phyloP scores from a whole-genome alignment of 2,888 invertebrate genomes.

The Epirrhoe alternata region DNA sequence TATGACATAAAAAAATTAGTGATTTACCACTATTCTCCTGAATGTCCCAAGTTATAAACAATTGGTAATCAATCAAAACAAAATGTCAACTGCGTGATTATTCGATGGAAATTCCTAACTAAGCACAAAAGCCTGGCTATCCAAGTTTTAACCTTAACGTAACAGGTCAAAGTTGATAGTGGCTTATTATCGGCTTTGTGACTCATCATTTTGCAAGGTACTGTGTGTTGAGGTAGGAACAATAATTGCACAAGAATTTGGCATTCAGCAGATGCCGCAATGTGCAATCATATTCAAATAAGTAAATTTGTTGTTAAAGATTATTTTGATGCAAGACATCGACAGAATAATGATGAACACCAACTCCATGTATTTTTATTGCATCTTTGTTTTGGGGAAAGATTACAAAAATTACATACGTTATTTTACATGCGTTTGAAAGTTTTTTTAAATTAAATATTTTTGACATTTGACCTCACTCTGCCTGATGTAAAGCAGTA shows the following conservation, averaged over 20 bases:
- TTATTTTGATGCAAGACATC: conserved; percentile 7
- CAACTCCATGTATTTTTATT: background rate
- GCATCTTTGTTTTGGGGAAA: background rate
- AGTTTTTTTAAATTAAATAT: too few relatives aligned
- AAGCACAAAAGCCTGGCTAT: conserved; percentile 8
- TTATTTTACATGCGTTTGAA: too few relatives aligned
- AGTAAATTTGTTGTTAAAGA: conserved; percentile 11
- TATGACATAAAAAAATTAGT: too few relatives aligned
- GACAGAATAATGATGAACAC: background rate
- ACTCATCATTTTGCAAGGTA: conserved; percentile 27
- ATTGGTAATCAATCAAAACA: conserved; percentile 28
- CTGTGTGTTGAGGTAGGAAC: conserved; percentile 25
- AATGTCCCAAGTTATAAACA: conserved; percentile 20
- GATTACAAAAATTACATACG: background rate
- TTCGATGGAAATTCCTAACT: conserved; percentile 13
- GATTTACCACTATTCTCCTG: background rate
- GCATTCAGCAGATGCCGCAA: conserved; percentile 36
- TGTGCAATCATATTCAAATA: conserved; percentile 40
- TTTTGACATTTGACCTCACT: too few relatives aligned
- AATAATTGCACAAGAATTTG: conserved; percentile 40
- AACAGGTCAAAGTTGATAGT: conserved; percentile 19
- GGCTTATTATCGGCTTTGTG: conserved; percentile 10
- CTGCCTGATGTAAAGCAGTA: too few relatives aligned
- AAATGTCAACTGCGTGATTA: conserved; percentile 11
- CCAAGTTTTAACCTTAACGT: conserved; percentile 23